Conservation (phyloP, 1,140 invertebrate species). For the Lepidurus arcticus region DNA sequence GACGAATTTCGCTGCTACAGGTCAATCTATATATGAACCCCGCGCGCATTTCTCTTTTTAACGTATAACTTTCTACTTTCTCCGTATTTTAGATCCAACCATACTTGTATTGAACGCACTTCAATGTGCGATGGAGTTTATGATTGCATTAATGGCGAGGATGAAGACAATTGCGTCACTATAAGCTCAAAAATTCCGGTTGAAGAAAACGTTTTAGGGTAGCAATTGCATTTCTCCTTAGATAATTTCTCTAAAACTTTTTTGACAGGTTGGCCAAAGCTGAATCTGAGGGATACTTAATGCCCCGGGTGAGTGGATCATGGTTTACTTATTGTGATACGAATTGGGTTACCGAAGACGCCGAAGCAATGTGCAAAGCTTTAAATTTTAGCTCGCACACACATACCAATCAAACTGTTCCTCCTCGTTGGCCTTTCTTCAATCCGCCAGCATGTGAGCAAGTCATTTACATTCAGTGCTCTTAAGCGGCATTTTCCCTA, state of each 20-base stretch:
- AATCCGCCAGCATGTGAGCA: not conserved
- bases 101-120: not conserved
- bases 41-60: not conserved
- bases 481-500: not conserved
- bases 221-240: not conserved
- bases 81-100: not conserved
- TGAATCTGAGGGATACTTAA: not conserved
- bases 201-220: not conserved
- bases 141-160: not conserved
- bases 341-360: not conserved
- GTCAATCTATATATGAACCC: not conserved
- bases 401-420: not conserved
- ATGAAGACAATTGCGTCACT: conserved; percentile 4
- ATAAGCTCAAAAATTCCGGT: not conserved
- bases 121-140: not conserved
- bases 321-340: conserved; percentile 14
- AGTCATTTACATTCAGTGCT: not conserved
- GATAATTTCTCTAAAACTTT: not conserved
- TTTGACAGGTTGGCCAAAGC: not conserved
- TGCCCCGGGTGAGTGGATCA: not conserved
- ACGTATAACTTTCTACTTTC: not conserved
- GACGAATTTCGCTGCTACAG: conserved; percentile 11
- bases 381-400: not conserved
- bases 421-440: conserved; percentile 7
- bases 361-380: not conserved